Evolutionary conservation across 2,113 vertebrate species (phyloP).

Genomic region (Gopherus flavomarginatus): DNA sequence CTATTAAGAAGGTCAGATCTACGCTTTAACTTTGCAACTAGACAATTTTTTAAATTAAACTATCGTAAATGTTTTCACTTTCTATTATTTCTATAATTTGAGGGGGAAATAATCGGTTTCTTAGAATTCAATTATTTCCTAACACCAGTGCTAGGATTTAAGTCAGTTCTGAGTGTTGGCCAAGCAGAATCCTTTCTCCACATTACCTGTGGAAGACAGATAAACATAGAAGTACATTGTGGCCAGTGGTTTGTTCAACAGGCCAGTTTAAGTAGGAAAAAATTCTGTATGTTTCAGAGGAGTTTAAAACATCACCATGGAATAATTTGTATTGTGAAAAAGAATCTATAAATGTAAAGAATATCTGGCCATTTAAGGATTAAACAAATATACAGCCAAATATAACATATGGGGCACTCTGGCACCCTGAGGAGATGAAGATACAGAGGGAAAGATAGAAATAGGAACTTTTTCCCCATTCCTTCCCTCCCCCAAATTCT

Average conservation of each 20-base stretch:
- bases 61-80: not conserved
- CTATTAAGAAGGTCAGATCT: not conserved
- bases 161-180: not conserved
- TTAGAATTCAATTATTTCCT: not conserved
- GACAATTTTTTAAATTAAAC: not conserved
- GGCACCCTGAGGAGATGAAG: not conserved
- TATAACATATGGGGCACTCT: not conserved
- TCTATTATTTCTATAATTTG: not conserved
- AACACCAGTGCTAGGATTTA: not conserved
- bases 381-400: not conserved
- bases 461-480: not conserved
- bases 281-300: not conserved
- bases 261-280: not conserved
- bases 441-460: not conserved
- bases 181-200: not conserved
- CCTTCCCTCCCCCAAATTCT: not conserved
- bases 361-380: not conserved
- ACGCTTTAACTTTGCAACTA: not conserved
- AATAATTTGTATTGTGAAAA: not conserved
- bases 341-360: not conserved
- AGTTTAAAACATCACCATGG: not conserved
- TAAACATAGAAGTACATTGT: not conserved
- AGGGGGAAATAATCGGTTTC: not conserved
- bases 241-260: not conserved
- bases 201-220: not conserved